phyloP scores from a whole-genome alignment of 2,113 vertebrate species.

The Apus apus region DNA sequence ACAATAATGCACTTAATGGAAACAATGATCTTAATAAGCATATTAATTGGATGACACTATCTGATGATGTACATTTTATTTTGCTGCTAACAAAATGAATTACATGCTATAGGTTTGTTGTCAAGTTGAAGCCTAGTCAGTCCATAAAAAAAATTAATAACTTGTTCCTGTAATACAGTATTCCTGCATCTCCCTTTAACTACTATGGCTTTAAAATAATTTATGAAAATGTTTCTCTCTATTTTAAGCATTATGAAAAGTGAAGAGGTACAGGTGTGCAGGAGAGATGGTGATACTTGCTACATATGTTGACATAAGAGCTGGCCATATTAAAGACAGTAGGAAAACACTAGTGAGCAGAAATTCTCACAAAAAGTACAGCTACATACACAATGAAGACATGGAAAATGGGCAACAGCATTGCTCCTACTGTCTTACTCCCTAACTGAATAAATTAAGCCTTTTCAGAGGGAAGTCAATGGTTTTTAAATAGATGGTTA shows the following conservation, averaged over 20 bases:
- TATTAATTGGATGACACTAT: slow-evolving; percentile 55
- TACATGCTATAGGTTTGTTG: slow-evolving; percentile 18
- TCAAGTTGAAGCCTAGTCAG: background rate
- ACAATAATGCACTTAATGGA: slow-evolving; percentile 54
- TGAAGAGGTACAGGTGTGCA: background rate
- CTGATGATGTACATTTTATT: slow-evolving; percentile 4
- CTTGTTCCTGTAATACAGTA: background rate
- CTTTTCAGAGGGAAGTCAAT: background rate
- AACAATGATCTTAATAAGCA: slow-evolving; percentile 64
- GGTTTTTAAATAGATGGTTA: background rate
- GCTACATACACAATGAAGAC: background rate
- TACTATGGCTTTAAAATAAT: background rate
- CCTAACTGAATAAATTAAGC: background rate
- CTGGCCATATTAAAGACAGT: background rate
- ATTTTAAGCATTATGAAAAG: background rate
- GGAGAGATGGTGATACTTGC: background rate
- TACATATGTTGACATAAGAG: background rate
- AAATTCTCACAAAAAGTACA: background rate
- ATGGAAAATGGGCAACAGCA: background rate
- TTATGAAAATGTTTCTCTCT: slow-evolving; percentile 1
- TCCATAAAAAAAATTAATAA: slow-evolving; percentile 31
- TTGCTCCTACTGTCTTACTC: background rate
- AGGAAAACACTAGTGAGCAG: background rate
- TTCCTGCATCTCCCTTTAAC: background rate
- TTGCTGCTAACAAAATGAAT: slow-evolving; percentile 2